phyloP scores from a whole-genome alignment of 2,113 vertebrate species.

The Anolis sagrei region DNA sequence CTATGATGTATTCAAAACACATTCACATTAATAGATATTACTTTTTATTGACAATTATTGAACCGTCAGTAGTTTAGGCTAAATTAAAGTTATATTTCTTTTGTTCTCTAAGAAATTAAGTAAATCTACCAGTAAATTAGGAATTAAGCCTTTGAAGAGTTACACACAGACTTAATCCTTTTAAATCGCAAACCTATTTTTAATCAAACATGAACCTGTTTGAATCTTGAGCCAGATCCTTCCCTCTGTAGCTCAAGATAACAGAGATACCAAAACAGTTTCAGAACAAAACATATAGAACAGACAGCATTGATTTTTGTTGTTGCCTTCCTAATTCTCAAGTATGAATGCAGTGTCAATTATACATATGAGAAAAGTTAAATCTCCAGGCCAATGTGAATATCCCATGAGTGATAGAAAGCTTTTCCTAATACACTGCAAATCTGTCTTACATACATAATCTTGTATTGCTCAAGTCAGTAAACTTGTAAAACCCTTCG shows the following conservation, averaged over 20 bases:
- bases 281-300: neutral
- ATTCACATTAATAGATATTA: constrained; percentile 30
- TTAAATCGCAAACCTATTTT: neutral
- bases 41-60: constrained; percentile 45
- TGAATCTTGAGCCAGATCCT: neutral
- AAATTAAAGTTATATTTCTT: constrained; percentile 37
- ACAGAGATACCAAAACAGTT: neutral
- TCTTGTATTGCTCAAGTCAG: neutral
- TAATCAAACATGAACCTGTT: constrained; percentile 32
- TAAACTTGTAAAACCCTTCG: neutral
- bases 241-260: neutral
- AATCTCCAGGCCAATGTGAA: neutral
- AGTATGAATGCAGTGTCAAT: neutral
- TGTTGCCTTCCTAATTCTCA: neutral
- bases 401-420: neutral
- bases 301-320: neutral
- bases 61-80: constrained; percentile 46
- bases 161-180: constrained; percentile 43
- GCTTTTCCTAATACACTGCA: neutral
- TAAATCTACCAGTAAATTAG: constrained; percentile 27
- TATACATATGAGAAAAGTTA: neutral
- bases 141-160: constrained; percentile 31
- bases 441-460: neutral
- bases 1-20: constrained; percentile 28
- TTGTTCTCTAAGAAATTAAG: constrained; percentile 31